A percentile compares a stretch with the other conserved stretches of the same genome.
These are phyloP conservation scores for Euzophera pinguis DNA, from an alignment of 2,888 invertebrate species.

Conservation along the genomic window DNA sequence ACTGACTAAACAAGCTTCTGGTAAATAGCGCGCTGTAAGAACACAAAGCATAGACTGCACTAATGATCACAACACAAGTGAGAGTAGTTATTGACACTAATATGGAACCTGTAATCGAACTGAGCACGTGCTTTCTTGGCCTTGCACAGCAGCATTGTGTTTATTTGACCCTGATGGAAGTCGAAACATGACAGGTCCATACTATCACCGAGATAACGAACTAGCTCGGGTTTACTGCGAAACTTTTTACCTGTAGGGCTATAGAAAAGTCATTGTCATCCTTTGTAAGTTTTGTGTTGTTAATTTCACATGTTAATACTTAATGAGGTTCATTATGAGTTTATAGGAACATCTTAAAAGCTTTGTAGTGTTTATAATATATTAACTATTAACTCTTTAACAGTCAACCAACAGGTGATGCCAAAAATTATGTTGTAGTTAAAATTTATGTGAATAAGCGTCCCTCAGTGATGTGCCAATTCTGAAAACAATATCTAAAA, in stretches of 20 bases:
- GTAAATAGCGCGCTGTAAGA: constrained; percentile 28
- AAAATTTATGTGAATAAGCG: not conserved
- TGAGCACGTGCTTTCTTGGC: constrained; percentile 84
- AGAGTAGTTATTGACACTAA: constrained; percentile 58
- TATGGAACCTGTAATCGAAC: constrained; percentile 83
- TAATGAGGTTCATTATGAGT: constrained; percentile 36
- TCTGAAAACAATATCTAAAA: not conserved
- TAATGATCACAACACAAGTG: constrained; percentile 76
- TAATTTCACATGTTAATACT: constrained; percentile 35
- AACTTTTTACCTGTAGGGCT: constrained; percentile 92
- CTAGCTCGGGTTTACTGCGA: constrained; percentile 90
- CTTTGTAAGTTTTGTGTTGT: constrained; percentile 24
- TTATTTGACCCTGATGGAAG: constrained; percentile 89
- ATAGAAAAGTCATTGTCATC: constrained; percentile 65
- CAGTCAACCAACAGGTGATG: too few relatives aligned
- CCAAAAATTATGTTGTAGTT: not conserved
- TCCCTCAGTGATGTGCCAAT: not conserved
- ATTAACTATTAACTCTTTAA: too few relatives aligned
- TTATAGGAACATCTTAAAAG: constrained; percentile 16
- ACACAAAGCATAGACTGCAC: constrained; percentile 69
- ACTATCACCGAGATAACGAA: constrained; percentile 86
- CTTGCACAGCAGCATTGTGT: constrained; percentile 84
- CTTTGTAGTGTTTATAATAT: not conserved
- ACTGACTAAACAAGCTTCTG: constrained; percentile 42
- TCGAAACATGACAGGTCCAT: constrained; percentile 91